Conservation (phyloP, 2,888 invertebrate species). For the Hemaris fuciformis region DNA sequence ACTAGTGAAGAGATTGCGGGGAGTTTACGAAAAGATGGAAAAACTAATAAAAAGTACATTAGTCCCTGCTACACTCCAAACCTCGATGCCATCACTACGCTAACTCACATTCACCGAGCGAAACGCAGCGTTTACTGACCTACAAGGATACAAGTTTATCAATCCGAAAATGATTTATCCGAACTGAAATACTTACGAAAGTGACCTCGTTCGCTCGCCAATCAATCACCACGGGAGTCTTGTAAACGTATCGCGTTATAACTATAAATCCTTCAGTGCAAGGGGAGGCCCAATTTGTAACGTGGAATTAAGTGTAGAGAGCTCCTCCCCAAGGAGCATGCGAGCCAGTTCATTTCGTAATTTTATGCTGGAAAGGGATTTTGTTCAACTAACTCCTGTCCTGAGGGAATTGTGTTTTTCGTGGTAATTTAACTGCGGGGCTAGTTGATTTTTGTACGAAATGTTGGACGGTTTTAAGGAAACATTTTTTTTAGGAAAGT, state of each 20-base stretch:
- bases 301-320: constrained; percentile 21
- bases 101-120: too few species aligned
- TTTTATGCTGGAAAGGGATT: constrained; percentile 2
- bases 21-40: too few species aligned
- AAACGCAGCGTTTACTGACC: too few species aligned
- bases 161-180: background rate
- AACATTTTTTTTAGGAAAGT: background rate
- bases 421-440: constrained; percentile 7
- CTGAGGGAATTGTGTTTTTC: constrained; percentile 1
- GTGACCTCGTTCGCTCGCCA: background rate
- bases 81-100: background rate
- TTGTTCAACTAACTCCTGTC: background rate
- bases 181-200: background rate
- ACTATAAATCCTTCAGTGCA: constrained; percentile 24
- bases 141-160: too few species aligned
- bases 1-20: too few species aligned
- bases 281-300: constrained; percentile 30
- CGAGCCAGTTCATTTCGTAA: background rate
- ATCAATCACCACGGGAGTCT: background rate
- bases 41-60: too few species aligned
- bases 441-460: background rate
- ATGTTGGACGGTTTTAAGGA: background rate
- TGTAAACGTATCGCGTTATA: constrained; percentile 12
- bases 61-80: too few species aligned
- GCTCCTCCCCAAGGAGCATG: background rate